Evolutionary conservation across 2,888 invertebrate species (phyloP).

Genomic region (Patella pellucida): DNA sequence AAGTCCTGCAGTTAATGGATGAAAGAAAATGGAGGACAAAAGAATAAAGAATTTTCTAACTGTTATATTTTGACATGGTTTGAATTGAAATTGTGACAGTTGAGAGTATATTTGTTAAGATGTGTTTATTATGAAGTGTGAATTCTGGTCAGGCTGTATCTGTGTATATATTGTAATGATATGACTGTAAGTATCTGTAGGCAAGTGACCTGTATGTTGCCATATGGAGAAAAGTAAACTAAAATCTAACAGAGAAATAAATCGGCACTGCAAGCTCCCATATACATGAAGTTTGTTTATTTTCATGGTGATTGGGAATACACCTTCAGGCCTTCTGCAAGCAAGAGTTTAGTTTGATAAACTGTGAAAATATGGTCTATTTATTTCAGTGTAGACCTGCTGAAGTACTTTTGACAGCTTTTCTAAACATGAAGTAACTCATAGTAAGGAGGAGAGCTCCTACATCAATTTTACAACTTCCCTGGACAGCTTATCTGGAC

Average conservation of each 20-base stretch:
- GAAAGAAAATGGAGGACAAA: too few species aligned
- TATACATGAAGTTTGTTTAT: constrained; percentile 5
- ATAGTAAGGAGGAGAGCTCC: not conserved
- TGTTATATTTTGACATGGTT: too few species aligned
- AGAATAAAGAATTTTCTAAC: too few species aligned
- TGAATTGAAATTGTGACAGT: not conserved
- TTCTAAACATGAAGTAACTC: not conserved
- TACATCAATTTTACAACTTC: not conserved
- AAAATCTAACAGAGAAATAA: not conserved
- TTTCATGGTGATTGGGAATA: constrained; percentile 8
- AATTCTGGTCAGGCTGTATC: too few species aligned
- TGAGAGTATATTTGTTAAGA: not conserved
- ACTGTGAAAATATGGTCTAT: constrained; percentile 36
- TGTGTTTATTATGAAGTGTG: too few species aligned
- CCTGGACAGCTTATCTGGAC: not conserved
- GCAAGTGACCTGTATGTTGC: not conserved
- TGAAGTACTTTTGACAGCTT: constrained; percentile 3
- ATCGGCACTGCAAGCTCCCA: not conserved
- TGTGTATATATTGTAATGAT: too few species aligned
- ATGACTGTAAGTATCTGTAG: too few species aligned
- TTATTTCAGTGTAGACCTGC: constrained; percentile 21
- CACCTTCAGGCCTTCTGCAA: not conserved
- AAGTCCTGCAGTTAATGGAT: too few species aligned
- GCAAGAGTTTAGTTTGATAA: constrained; percentile 16
- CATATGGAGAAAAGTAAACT: constrained; percentile 5